These are phyloP conservation scores for Erebia aethiops DNA, from an alignment of 2,888 invertebrate species.

Conservation along the genomic window DNA sequence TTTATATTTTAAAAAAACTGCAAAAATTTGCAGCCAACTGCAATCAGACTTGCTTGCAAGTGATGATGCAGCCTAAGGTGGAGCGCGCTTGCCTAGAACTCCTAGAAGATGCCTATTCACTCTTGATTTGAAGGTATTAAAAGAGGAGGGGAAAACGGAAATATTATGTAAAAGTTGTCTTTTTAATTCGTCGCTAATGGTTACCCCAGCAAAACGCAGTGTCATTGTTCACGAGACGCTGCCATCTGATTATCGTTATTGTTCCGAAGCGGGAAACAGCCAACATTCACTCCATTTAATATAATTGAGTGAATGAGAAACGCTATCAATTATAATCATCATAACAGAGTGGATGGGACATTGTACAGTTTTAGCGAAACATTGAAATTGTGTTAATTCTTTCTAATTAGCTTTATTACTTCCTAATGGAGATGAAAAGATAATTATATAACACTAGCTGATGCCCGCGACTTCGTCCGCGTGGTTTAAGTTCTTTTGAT, in stretches of 20 bases:
- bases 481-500: too few species aligned
- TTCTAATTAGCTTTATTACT: conserved; percentile 35
- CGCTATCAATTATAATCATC: conserved; percentile 76
- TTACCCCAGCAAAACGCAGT: conserved; percentile 59
- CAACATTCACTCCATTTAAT: conserved; percentile 77
- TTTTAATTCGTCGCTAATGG: conserved; percentile 47
- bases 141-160: fast-evolving
- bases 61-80: too few species aligned
- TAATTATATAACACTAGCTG: not conserved
- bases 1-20: too few species aligned
- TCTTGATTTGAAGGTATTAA: too few species aligned
- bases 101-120: too few species aligned
- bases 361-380: conserved; percentile 43
- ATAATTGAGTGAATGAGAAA: conserved; percentile 79
- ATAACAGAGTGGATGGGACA: conserved; percentile 45
- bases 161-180: not conserved
- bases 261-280: conserved; percentile 77
- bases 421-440: conserved; percentile 25
- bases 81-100: too few species aligned
- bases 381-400: conserved; percentile 42
- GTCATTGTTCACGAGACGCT: conserved; percentile 78
- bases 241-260: conserved; percentile 75
- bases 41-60: too few species aligned
- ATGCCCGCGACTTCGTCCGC: too few species aligned
- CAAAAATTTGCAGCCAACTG: too few species aligned